These are phyloP conservation scores for Branchellion lobata DNA, from an alignment of 2,888 invertebrate species.

Conservation along the genomic window DNA sequence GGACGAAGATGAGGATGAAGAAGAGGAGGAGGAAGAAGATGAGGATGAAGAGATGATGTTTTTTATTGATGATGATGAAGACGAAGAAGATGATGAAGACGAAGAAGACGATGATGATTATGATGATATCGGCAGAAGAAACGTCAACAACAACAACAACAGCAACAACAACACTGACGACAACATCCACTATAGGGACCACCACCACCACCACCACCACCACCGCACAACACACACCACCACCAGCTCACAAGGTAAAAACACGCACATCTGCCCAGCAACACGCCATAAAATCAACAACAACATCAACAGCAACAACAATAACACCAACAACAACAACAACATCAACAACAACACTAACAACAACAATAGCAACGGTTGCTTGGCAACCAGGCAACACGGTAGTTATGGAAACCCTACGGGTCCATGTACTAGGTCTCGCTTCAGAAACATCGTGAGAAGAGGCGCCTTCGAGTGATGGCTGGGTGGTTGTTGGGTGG, in stretches of 20 bases:
- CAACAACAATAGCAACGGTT: not conserved
- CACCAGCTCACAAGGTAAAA: too few relatives aligned
- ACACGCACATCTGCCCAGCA: not conserved
- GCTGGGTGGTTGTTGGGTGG: too few relatives aligned
- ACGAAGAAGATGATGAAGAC: not conserved
- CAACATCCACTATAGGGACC: not conserved
- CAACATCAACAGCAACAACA: not conserved
- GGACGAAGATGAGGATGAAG: constrained; percentile 3
- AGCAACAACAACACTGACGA: not conserved
- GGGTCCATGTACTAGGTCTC: not conserved
- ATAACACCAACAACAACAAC: constrained; percentile 18
- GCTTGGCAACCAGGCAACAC: not conserved
- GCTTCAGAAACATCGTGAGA: not conserved
- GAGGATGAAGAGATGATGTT: constrained; percentile 4
- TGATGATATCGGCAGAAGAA: not conserved
- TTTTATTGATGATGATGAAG: constrained; percentile 19
- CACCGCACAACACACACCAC: too few relatives aligned
- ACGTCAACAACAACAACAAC: constrained; percentile 12
- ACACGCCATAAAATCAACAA: not conserved
- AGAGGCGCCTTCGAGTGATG: too few relatives aligned
- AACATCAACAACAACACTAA: constrained; percentile 18
- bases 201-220: too few relatives aligned
- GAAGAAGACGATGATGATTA: constrained; percentile 7
- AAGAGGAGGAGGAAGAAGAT: not conserved
- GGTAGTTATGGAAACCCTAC: not conserved